phyloP scores from a whole-genome alignment of 2,113 vertebrate species.

The Trachemys scripta region DNA sequence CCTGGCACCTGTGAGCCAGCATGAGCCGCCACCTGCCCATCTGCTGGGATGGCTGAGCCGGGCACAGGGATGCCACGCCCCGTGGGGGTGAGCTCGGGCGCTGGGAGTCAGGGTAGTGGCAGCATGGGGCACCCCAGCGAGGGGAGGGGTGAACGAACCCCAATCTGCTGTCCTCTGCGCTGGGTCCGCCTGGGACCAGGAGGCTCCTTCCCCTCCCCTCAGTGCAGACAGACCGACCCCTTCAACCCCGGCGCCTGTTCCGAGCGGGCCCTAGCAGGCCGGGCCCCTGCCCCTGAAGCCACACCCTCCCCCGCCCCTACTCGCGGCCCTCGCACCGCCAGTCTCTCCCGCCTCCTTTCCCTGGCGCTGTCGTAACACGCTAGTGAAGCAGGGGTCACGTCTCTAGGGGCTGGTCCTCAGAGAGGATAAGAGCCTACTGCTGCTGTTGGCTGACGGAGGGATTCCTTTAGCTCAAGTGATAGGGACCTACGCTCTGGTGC shows the following conservation, averaged over 20 bases:
- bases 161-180: neutral
- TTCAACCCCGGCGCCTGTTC: neutral
- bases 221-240: neutral
- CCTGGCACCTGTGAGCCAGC: neutral
- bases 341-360: neutral
- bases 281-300: no score
- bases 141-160: neutral
- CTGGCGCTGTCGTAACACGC: neutral
- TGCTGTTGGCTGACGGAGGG: neutral
- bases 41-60: neutral
- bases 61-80: no score
- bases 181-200: neutral
- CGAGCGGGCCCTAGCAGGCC: neutral
- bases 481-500: no score
- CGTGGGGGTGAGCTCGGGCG: no score
- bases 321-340: neutral
- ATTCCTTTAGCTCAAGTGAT: no score
- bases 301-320: rapidly evolving
- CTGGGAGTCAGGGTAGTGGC: neutral
- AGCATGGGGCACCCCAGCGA: no score
- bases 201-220: neutral
- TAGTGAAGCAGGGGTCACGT: neutral
- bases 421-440: neutral
- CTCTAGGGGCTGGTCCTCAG: neutral
- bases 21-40: no score